Evolutionary conservation across 1,140 invertebrate genomes (phyloP).

Genomic region (Tribolium madens): DNA sequence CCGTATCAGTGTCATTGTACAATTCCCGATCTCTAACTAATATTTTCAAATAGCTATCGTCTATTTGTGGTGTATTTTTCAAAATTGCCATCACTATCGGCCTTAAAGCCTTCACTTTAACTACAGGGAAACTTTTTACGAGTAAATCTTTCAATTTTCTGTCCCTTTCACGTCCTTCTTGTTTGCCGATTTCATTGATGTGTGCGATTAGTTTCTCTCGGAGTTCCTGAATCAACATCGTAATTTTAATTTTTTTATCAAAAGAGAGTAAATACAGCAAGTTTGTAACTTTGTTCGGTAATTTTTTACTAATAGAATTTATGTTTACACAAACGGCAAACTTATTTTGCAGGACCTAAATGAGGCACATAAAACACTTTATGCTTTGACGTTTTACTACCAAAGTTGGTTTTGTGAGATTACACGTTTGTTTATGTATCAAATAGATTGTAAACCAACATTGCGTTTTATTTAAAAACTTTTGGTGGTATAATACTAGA

Average conservation of each 20-base stretch:
- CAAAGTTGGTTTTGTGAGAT: neutral
- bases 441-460: neutral
- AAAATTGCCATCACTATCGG: slow-evolving; percentile 97
- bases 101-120: slow-evolving; percentile 90
- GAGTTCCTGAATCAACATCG: slow-evolving; percentile 73
- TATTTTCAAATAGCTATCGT: slow-evolving; percentile 91
- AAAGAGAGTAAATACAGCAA: neutral
- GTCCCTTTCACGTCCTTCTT: slow-evolving; percentile 82
- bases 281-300: neutral
- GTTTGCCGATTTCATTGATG: slow-evolving; percentile 88
- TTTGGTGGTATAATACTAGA: neutral
- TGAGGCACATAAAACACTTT: neutral
- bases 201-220: slow-evolving; percentile 89
- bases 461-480: neutral
- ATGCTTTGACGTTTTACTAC: neutral
- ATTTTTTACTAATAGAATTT: slow-evolving; percentile 38
- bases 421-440: neutral
- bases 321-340: slow-evolving; percentile 25
- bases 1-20: slow-evolving; percentile 94
- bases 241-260: neutral
- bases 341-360: neutral
- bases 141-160: slow-evolving; percentile 92
- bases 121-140: slow-evolving; percentile 92
- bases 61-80: slow-evolving; percentile 92
- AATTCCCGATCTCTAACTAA: slow-evolving; percentile 91